Evolutionary conservation across 2,797 vertebrate genomes (phyloP), one percentile per base, ranked within the genome.

Genomic region (Manis pentadactyla): DNA sequence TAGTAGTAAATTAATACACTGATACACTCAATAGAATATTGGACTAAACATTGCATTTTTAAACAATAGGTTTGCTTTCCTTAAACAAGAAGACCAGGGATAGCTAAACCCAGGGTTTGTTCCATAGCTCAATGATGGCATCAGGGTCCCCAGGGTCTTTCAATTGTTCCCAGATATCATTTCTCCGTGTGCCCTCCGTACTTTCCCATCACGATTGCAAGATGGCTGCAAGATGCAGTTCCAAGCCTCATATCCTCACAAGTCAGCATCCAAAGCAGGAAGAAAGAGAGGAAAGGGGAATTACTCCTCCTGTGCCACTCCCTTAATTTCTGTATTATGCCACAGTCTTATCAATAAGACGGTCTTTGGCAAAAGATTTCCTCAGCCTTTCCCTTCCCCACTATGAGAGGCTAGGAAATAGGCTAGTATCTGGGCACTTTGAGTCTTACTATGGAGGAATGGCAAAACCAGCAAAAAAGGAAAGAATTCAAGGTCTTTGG

Each of bases 281-380:
- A 73, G 21, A 27, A 90, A 74, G 51, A 25, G 29, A 85, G 75
- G 49, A 51, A 68, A 66, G 7, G 46, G 46, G n/a, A 71, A 53
- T 81, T 64, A 21, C 78, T 83, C 39, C 14, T 86, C 49, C 31
- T 7, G 19, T 64, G 39, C 6, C 27, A 4, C 21, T 59, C 17
- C 90, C 69, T 46, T 46, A 46, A 46, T 46, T 46, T 46, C 9
- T 46, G 46, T 46, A 11, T 46, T 46, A 10, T 1, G 46, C 46
- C 46, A 46, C 46, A 46, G 46, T 46, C 46, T 89, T 51, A 78
- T 51, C 51, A 78, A 10, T 88, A 17, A 95, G 21, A 68, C 23
- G 63, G 10, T 55, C 49, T 87, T 96, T 83, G 51, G 29, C 17
- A 57, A 81, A 90, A 90, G 46, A 49, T 95, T 88, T 37, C 46